phyloP scores from a whole-genome alignment of 1,140 invertebrate genomes.

The Dinoponera quadriceps region DNA sequence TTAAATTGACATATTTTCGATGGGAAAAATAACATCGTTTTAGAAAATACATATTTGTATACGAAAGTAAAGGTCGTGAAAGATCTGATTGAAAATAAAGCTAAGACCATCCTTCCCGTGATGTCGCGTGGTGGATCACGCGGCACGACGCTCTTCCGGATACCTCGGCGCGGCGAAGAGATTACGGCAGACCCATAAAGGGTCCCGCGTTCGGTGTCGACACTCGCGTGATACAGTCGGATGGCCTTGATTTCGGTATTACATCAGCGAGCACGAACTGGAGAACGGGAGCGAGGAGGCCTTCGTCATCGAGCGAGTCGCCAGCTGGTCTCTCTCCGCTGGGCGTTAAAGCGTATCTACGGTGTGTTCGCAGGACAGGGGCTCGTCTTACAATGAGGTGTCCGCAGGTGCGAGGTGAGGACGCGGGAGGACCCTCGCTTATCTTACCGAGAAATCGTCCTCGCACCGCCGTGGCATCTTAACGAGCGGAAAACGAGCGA shows the following conservation, averaged over 20 bases:
- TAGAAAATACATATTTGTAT: too few species aligned
- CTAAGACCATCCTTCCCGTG: too few species aligned
- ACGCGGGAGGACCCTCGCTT: slow-evolving; percentile 60
- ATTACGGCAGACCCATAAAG: neutral
- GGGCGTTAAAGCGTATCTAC: slow-evolving; percentile 28
- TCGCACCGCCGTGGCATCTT: slow-evolving; percentile 71
- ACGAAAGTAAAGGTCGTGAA: too few species aligned
- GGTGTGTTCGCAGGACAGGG: slow-evolving; percentile 1
- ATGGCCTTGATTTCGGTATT: slow-evolving; percentile 46
- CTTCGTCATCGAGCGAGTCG: slow-evolving; percentile 27
- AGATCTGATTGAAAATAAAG: too few species aligned
- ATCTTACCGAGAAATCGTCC: slow-evolving; percentile 79
- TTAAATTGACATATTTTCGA: too few species aligned
- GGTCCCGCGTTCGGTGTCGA: neutral
- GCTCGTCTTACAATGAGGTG: slow-evolving; percentile 59
- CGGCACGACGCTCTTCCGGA: neutral
- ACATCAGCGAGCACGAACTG: slow-evolving; percentile 35
- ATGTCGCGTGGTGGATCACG: too few species aligned
- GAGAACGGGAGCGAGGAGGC: slow-evolving; percentile 31
- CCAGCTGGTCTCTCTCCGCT: slow-evolving; percentile 31
- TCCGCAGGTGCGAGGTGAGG: slow-evolving; percentile 72
- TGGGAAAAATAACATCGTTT: too few species aligned
- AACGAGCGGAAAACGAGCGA: slow-evolving; percentile 76
- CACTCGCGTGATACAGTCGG: slow-evolving; percentile 26
- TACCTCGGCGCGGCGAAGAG: neutral